A percentile compares a stretch with the other conserved stretches of the same genome.
Evolutionary conservation across 2,888 invertebrate genomes (phyloP).

Genomic region (Lycia hirtaria): DNA sequence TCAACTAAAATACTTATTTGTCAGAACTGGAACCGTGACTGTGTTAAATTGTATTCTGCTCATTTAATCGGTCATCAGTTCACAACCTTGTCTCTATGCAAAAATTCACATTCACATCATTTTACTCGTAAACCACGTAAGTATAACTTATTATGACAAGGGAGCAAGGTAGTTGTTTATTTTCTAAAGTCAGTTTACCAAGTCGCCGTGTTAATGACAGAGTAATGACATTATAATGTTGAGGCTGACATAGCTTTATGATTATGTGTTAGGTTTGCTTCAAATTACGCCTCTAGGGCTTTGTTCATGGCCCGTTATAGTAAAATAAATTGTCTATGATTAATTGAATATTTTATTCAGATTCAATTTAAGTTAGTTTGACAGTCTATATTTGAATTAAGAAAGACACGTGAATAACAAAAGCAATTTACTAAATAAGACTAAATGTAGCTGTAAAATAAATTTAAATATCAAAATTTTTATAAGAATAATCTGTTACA

Average conservation of each 20-base stretch:
- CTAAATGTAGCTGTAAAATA: too few species aligned
- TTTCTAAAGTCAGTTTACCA: conserved; percentile 14
- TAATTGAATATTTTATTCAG: conserved; percentile 3
- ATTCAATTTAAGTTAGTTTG: neutral
- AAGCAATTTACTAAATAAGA: too few species aligned
- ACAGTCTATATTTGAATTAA: too few species aligned
- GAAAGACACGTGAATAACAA: too few species aligned
- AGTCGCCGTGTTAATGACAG: conserved; percentile 36
- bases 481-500: too few species aligned
- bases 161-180: neutral
- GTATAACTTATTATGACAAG: conserved; percentile 9
- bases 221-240: conserved; percentile 40
- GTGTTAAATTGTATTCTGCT: conserved; percentile 26
- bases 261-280: conserved; percentile 26
- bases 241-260: conserved; percentile 28
- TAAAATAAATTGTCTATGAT: neutral
- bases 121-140: neutral
- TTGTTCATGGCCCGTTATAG: neutral
- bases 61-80: neutral
- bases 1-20: conserved; percentile 31
- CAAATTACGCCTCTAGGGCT: conserved; percentile 17
- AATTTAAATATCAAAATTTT: too few species aligned
- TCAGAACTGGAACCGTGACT: conserved; percentile 30
- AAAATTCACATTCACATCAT: neutral
- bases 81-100: conserved; percentile 13